Percentiles rank a stretch among this genome's conserved stretches.
Conservation (phyloP, 2,113 vertebrate species). For the Peucedramus taeniatus region DNA sequence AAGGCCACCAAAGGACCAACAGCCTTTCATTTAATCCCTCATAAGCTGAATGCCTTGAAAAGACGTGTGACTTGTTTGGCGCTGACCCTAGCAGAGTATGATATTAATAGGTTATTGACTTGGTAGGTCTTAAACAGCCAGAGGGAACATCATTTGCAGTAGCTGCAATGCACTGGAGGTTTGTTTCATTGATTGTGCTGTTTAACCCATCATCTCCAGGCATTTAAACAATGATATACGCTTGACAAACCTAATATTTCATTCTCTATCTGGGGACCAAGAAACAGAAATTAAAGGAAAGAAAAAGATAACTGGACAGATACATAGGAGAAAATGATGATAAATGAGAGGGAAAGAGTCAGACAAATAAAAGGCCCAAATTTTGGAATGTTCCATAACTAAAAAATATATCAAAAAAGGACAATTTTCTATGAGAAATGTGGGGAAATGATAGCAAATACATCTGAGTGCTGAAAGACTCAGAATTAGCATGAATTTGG, state of each 20-base stretch:
- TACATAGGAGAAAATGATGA: conserved; percentile 73
- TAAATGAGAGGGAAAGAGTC: conserved; percentile 60
- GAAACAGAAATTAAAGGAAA: conserved; percentile 75
- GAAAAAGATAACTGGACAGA: conserved; percentile 73
- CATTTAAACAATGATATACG: conserved; percentile 82
- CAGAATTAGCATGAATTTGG: not conserved
- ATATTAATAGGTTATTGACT: conserved; percentile 88
- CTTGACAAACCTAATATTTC: conserved; percentile 85
- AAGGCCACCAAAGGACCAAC: conserved; percentile 37
- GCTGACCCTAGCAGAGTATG: conserved; percentile 76
- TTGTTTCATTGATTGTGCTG: conserved; percentile 83
- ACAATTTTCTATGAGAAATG: not conserved
- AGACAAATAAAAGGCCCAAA: conserved; percentile 54
- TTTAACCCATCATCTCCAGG: conserved; percentile 83
- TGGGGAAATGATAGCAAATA: not conserved
- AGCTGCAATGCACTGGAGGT: conserved; percentile 78
- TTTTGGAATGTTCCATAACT: conserved; percentile 29
- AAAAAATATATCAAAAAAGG: not conserved
- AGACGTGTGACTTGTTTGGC: conserved; percentile 67
- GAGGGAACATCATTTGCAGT: conserved; percentile 74
- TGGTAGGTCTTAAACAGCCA: conserved; percentile 79
- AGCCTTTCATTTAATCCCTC: conserved; percentile 54
- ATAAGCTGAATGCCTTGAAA: conserved; percentile 60
- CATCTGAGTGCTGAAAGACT: not conserved
- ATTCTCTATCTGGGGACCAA: conserved; percentile 78